Evolutionary conservation across 2,113 vertebrate genomes (phyloP), one percentile per base, ranked within the genome.

Genomic region (Melanocharis versteri): DNA sequence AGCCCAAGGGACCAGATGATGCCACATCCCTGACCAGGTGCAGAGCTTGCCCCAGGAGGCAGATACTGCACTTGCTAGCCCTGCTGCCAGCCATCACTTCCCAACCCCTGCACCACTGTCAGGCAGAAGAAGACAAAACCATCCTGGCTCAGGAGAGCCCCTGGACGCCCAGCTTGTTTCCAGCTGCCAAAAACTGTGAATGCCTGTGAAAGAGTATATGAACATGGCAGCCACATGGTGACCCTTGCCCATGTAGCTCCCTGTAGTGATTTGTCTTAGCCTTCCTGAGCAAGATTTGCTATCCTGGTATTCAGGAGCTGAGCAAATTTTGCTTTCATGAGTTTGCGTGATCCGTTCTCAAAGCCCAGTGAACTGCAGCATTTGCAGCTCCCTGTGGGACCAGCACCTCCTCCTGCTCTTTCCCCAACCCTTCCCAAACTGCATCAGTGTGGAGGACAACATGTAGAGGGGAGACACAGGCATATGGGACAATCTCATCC

Each of bases 391-490:
- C 19, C 47, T 4, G 4, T 17, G 28, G 26, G 31, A 61, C n/a
- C 53, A 83, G 31, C 21, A 66, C 2, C 30, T 68, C 33, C n/a
- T 88, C 50, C 18, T 79, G 81, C 57, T 82, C 73, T 85, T 54
- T 33, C 39, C 44, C 54, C 19, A 84, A 44, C 8, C 17, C 35
- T 69, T 23, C 8, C 4, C 27, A 76, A 51, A 64, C 11, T 22
- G 72, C 28, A 85, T 12, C 57, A 3, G 11, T 8, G 5, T 4
- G 4, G 30, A 31, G 37, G 28, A 68, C 57, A 76, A 35, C n/a
- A 31, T 87, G 53, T 14, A 56, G 40, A n/a, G 12, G 6, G 23
- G 6, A 77, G 9, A 75, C 9, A 65, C 0, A 0, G 37, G 20
- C 39, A 81, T 19, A n/a, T 1, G 5, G 33, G 31, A 51, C 83